A percentile compares a stretch with the other conserved stretches of the same genome.
These are phyloP conservation scores for Balearica regulorum DNA, from an alignment of 2,797 vertebrate genomes.

Conservation along the genomic window DNA sequence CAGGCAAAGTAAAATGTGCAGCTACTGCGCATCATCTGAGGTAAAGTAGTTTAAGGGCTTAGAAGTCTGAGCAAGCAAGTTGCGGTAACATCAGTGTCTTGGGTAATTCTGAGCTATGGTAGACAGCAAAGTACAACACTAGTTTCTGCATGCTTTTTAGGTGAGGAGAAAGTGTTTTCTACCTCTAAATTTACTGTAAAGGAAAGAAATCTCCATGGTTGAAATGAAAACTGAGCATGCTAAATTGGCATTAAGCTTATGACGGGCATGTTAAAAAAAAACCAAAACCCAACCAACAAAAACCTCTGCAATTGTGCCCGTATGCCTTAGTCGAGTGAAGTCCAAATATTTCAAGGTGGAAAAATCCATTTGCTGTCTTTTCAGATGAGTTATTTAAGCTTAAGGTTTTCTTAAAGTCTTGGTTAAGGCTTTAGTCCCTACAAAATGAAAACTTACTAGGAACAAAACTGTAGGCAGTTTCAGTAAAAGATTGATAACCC, in stretches of 20 bases:
- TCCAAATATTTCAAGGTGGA: background rate
- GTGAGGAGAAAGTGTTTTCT: slow-evolving; percentile 47
- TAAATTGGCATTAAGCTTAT: slow-evolving; percentile 7
- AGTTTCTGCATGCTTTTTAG: slow-evolving; percentile 36
- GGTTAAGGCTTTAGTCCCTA: background rate
- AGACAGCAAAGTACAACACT: background rate
- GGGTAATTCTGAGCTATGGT: background rate
- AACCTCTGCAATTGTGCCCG: background rate
- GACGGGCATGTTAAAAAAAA: background rate
- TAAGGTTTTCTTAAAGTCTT: background rate
- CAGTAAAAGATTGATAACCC: background rate
- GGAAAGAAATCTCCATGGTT: background rate
- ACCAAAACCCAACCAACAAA: no score
- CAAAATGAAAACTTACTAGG: background rate
- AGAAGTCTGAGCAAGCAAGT: background rate
- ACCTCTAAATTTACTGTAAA: slow-evolving; percentile 17
- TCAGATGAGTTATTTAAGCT: background rate
- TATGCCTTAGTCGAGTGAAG: background rate
- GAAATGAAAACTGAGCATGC: background rate
- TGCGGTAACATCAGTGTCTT: background rate
- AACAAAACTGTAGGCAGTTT: background rate
- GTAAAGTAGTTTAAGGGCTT: slow-evolving; percentile 9
- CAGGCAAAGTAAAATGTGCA: background rate
- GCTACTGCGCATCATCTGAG: background rate
- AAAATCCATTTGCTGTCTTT: background rate